Conservation (phyloP, 2,797 vertebrate species). For the Tolypeutes matacus region DNA sequence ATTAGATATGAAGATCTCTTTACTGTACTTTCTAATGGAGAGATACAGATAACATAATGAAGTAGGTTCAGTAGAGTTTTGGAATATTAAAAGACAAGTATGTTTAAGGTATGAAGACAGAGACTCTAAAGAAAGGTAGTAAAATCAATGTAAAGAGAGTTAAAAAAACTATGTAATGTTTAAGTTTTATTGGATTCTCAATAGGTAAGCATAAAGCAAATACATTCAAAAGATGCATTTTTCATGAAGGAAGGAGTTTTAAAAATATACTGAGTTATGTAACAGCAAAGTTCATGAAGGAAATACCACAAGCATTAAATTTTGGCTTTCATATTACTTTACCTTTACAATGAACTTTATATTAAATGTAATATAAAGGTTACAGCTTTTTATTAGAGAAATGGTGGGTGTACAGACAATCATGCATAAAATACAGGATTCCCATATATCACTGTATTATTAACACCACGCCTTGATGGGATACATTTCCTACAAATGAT, state of each 20-base stretch:
- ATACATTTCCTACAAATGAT: no score
- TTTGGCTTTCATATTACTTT: constrained; percentile 14
- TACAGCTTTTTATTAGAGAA: no score
- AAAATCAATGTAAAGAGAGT: neutral
- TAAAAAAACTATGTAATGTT: neutral
- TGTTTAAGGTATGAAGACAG: neutral
- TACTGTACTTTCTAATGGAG: neutral
- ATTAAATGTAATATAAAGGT: neutral
- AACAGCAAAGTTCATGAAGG: neutral
- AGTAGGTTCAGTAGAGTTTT: neutral
- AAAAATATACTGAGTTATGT: neutral
- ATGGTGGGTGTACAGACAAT: no score
- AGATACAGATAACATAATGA: neutral
- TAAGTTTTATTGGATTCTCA: neutral
- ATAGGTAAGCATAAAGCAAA: neutral
- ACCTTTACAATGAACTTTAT: neutral
- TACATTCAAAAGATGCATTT: neutral
- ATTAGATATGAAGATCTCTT: neutral
- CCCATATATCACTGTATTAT: no score
- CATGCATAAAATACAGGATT: no score
- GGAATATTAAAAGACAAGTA: neutral
- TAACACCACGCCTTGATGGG: no score
- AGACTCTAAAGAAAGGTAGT: neutral
- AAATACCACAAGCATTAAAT: neutral
- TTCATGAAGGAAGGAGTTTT: neutral